Base-by-base conservation (phyloP, 2,113 vertebrate species). In the Chionodraco myersi region DNA sequence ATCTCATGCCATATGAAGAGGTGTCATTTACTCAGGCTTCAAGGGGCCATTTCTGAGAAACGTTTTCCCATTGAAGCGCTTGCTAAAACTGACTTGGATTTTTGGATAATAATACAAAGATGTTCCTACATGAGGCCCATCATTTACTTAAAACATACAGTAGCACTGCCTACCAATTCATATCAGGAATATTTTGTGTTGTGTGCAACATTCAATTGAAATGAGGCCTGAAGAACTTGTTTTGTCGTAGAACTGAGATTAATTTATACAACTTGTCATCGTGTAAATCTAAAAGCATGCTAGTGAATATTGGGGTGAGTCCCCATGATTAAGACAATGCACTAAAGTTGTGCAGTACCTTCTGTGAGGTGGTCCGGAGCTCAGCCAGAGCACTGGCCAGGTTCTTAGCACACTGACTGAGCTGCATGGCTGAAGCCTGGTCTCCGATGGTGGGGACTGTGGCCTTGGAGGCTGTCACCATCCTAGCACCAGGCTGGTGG, bases 321-420 rank as follows among this genome's bases (percentile, higher is more conserved):
- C 34, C 13, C 49, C 23, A 41, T 23, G 6, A 34, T 10, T 13
- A 23, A 56, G 77, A 44, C 30, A 52, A 11, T 47, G 30, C 10
- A 18, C 56, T 57, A 48, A 15, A 56, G 18, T 15, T 6, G 30
- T 26, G 13, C n/a, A 11, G 71, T 89, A 99, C 98, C 97, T 99
- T 99, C 91, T 98, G 97, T 1, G 97, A 95, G 0, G 98, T 97
- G 0, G 97, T 97, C 18, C 98, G 97, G 44, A 99, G 97, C 69
- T 99, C 98, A 0, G 97, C 96, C 61, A 99, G 89, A 1, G 98
- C 96, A 0, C 95, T 95, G 0, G 98, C 97, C 69, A 99, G 93
- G 90, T 97, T 99, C 92, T 99, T 99, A 53, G 98, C 97, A 79
- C 98, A 99, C 86, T 99, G 98, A 87, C 97, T 97, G 86, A 99